Percentiles rank a stretch among this genome's conserved stretches.
Evolutionary conservation across 1,140 invertebrate species (phyloP).

Genomic region (Archivesica marissinica): DNA sequence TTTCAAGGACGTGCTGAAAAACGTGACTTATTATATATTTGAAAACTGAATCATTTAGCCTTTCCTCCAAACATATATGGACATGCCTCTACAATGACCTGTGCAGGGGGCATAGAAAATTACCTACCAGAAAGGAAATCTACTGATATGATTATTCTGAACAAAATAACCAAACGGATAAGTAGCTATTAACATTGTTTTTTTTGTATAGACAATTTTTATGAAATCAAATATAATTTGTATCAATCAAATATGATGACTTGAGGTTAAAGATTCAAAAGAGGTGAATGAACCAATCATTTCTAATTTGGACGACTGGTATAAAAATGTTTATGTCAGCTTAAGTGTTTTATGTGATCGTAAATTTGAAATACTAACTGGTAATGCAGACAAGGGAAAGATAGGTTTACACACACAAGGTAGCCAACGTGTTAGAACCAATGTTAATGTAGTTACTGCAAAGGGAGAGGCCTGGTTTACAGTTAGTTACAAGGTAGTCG

Average conservation of each 20-base stretch:
- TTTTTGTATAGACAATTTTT: slow-evolving; percentile 27
- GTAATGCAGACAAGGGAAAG: neutral
- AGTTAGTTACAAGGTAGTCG: no score
- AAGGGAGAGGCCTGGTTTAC: no score
- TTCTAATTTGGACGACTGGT: neutral
- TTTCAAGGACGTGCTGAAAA: no score
- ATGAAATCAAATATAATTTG: slow-evolving; percentile 52
- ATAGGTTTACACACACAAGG: neutral
- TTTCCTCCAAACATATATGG: neutral
- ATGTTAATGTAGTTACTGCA: no score
- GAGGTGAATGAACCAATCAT: neutral
- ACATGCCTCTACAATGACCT: slow-evolving; percentile 17
- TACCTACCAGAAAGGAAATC: slow-evolving; percentile 15
- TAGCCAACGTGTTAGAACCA: no score
- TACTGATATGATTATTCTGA: slow-evolving; percentile 18
- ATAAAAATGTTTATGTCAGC: neutral
- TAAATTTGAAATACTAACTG: slow-evolving; percentile 10
- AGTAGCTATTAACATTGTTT: slow-evolving; percentile 24
- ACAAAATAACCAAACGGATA: slow-evolving; percentile 25
- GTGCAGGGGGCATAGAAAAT: slow-evolving; percentile 18
- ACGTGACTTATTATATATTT: neutral
- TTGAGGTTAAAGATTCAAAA: neutral
- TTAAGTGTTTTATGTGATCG: neutral
- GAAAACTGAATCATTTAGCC: neutral
- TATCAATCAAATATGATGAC: slow-evolving; percentile 19